Base-by-base conservation (phyloP, 64 coral and sea anemone genomes). In the Trachythela sp. region DNA sequence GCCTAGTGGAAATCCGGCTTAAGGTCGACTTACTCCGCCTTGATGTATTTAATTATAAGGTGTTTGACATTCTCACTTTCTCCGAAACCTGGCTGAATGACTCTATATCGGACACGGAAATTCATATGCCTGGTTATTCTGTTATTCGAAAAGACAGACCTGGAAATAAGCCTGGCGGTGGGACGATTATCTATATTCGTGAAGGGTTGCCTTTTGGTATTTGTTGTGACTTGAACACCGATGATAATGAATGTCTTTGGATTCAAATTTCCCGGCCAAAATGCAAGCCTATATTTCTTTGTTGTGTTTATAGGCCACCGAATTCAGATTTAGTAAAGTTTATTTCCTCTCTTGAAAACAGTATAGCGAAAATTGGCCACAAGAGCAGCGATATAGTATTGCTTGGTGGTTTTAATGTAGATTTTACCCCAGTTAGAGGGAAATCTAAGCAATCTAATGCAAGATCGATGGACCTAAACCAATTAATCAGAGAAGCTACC, bases 81-180 rank as follows among this genome's bases (percentile, higher is more conserved):
- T 52, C 49, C 13, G 49, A 52, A 52, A 52, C 13, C 20, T 52
- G 49, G 49, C 20, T 52, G 49, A 52, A 52, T 11, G 43, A 50
- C 84, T 49, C 39, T 24, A 86, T 86, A 24, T 18, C 22, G 40
- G 84, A 86, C 42, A 42, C 84, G 43, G 84, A 86, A 48, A 42
- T 86, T 18, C 84, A 86, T 48, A 48, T 86, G 49, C 84, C 84
- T 24, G 84, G 84, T 24, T 86, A 48, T 86, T 9, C 84, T 18
- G 43, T 38, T 86, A 32, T 86, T 18, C 43, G 39, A 86, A 86
- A 86, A 86, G 84, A 86, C 84, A 38, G 84, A 86, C 18, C 17
- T 24, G 49, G 49, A 20, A 52, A 20, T 20, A 20, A 10, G 20
- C 13, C 13, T 10, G 49, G 49, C 49, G 49, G 49, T 52, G 49